A percentile compares a stretch with the other conserved stretches of the same genome.
phyloP scores from a whole-genome alignment of 2,888 invertebrate species.

The Synergus laeviventris region DNA sequence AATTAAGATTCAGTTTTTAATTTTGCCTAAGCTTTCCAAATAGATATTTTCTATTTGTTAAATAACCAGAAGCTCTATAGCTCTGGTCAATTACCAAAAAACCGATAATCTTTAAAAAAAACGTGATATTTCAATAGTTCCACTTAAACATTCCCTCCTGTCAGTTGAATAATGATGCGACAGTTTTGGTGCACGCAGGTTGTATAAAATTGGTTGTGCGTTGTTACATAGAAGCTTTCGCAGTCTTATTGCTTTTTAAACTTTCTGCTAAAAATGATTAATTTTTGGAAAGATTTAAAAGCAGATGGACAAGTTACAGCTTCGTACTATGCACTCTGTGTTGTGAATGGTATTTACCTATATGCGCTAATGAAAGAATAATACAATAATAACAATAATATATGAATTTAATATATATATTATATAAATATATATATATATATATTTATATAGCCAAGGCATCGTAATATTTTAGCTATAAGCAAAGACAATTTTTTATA shows the following conservation, averaged over 20 bases:
- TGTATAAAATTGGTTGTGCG: conserved; percentile 75
- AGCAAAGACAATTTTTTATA: conserved; percentile 72
- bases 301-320: conserved; percentile 67
- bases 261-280: not conserved
- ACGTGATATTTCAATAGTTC: conserved; percentile 20
- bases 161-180: conserved; percentile 28
- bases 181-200: conserved; percentile 69
- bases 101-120: not conserved
- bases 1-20: not conserved
- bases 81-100: not conserved
- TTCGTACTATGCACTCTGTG: conserved; percentile 77
- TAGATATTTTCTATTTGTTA: not conserved
- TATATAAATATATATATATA: conserved; percentile 59
- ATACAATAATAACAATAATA: conserved; percentile 59
- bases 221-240: conserved; percentile 71
- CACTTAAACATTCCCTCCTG: conserved; percentile 14
- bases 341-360: conserved; percentile 73
- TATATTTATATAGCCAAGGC: conserved; percentile 75
- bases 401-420: conserved; percentile 62
- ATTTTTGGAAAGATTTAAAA: conserved; percentile 52
- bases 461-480: conserved; percentile 75
- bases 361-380: conserved; percentile 54
- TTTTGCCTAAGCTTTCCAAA: not conserved
- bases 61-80: not conserved
- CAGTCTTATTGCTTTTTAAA: conserved; percentile 55